phyloP scores from a whole-genome alignment of 2,113 vertebrate species.

The Silurus meridionalis region DNA sequence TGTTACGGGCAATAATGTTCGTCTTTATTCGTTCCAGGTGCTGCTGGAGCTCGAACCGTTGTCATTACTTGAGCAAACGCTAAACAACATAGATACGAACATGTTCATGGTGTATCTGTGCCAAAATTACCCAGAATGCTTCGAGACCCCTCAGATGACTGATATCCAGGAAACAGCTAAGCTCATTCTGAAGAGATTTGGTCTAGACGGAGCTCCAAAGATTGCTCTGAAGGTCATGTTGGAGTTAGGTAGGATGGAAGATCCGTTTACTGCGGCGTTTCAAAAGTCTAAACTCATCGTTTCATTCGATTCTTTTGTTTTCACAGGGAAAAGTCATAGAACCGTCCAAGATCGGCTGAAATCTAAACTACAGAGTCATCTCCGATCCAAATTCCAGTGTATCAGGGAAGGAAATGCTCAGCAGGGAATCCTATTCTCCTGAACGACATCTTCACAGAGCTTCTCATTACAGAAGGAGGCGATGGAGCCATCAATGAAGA shows the following conservation, averaged over 20 bases:
- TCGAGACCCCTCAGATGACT: slow-evolving; percentile 1
- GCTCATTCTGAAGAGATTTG: slow-evolving; percentile 16
- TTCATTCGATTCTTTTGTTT: not conserved
- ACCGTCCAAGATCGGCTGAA: slow-evolving; percentile 15
- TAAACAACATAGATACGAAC: slow-evolving; percentile 13
- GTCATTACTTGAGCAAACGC: slow-evolving; percentile 20
- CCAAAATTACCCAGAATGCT: slow-evolving; percentile 39
- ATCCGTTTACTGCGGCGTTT: not conserved
- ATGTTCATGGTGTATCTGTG: slow-evolving; percentile 12
- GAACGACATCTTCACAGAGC: slow-evolving; percentile 34
- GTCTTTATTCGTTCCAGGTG: not conserved
- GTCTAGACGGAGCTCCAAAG: slow-evolving; percentile 10
- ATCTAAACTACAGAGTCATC: slow-evolving; percentile 21
- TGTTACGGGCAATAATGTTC: not conserved
- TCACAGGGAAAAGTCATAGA: not conserved
- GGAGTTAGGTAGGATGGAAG: slow-evolving; percentile 19
- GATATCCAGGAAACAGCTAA: slow-evolving; percentile 4
- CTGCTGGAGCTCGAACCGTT: not conserved
- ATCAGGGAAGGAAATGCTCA: slow-evolving; percentile 31
- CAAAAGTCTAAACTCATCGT: not conserved
- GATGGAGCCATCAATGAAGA: slow-evolving; percentile 30
- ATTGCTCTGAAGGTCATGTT: slow-evolving; percentile 23
- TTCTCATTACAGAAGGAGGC: slow-evolving; percentile 25
- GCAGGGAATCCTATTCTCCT: slow-evolving; percentile 23
- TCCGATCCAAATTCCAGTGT: slow-evolving; percentile 12